Evolutionary conservation across 2,888 invertebrate species (phyloP), one percentile per base, ranked within the genome.

Genomic region (Lypha dubia): DNA sequence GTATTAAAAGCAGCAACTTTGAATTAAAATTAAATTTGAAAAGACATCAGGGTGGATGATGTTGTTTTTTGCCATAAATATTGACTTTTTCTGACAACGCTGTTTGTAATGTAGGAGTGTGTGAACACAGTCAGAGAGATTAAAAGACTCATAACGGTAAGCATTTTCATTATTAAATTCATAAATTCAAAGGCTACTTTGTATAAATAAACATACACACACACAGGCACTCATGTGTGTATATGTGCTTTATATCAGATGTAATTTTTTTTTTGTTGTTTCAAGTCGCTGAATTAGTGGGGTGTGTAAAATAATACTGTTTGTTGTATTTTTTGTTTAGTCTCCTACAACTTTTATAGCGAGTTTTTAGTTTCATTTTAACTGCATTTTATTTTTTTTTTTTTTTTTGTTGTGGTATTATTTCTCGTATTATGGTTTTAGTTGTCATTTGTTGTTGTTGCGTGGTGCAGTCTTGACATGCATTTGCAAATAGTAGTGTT

Each of bases 391-490:
- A n/a, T 62, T 44, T 44, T 20, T 51, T 74, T n/a, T n/a, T n/a
- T n/a, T n/a, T n/a, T n/a, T n/a, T n/a, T n/a, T n/a, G n/a, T n/a
- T n/a, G n/a, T n/a, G n/a, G 9, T 62, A 35, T 63, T 62, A 17
- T 62, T 75, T 35, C 41, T 46, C 17, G 20, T 22, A 35, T 41
- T 53, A 28, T 62, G 15, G 0, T 20, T 60, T 32, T 62, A 41
- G 41, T 9, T 67, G 60, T 22, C 15, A n/a, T 22, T 41, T 58
- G 17, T 38, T 67, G 22, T 67, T 46, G 41, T 32, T 44, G n/a
- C 15, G 35, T 60, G 60, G 20, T 35, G 13, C 20, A 51, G 62
- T 70, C 62, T 77, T 70, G 77, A 70, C 70, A 79, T 79, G 60
- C 41, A 79, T 70, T 79, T 70, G 41, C 65, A 75, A 35, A 56